Conservation (phyloP, 2,113 vertebrate genomes). For the Gopherus evgoodei region DNA sequence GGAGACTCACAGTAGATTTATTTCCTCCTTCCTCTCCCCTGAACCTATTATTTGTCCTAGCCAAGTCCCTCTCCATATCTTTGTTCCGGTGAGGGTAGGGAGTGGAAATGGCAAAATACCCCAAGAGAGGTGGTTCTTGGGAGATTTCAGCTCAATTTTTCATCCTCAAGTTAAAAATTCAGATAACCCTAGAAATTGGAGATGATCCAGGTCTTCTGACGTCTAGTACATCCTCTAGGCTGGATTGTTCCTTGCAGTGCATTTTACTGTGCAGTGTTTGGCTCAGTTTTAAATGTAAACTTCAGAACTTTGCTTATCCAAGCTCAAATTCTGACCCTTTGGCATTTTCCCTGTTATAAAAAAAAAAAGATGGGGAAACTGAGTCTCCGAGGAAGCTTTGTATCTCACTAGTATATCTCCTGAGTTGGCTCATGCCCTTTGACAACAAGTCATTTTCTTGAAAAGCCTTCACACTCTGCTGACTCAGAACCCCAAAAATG, state of each 20-base stretch:
- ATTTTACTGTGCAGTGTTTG: too few species aligned
- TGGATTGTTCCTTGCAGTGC: too few species aligned
- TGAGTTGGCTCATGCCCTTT: neutral
- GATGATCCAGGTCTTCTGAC: too few species aligned
- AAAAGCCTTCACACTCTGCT: fast-evolving
- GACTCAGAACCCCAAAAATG: neutral
- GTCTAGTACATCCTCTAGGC: too few species aligned
- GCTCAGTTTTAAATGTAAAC: too few species aligned
- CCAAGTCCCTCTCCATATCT: neutral
- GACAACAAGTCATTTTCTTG: neutral
- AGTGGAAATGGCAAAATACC: neutral
- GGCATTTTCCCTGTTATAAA: neutral
- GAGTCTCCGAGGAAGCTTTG: neutral
- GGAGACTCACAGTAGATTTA: neutral
- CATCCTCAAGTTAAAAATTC: too few species aligned
- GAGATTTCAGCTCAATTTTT: too few species aligned
- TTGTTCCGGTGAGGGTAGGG: neutral
- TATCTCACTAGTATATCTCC: neutral
- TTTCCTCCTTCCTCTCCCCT: neutral
- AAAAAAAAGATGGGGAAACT: neutral
- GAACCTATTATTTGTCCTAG: neutral
- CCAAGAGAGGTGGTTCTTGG: neutral
- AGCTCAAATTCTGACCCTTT: neutral
- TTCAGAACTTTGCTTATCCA: too few species aligned
- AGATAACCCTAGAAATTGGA: too few species aligned